Conservation (phyloP, 2,888 invertebrate species). For the Tupiocoris notatus region DNA sequence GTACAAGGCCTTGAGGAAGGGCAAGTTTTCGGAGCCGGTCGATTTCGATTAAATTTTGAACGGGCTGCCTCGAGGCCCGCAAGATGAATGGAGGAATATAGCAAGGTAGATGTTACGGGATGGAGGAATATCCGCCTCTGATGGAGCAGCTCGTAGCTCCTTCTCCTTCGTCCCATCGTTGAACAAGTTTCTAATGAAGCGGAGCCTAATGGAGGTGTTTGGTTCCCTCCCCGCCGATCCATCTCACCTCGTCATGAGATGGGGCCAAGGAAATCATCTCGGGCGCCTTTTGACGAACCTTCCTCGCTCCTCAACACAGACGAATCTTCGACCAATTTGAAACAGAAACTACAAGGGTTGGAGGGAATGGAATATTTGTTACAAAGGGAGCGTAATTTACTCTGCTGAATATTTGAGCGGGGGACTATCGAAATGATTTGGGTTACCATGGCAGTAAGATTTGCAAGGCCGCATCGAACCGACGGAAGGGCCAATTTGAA, state of each 20-base stretch:
- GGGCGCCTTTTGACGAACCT: background rate
- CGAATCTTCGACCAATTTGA: background rate
- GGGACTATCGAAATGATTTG: no score
- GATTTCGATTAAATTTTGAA: background rate
- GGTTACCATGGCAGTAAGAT: no score
- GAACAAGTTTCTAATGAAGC: background rate
- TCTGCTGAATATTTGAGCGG: background rate
- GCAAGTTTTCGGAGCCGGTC: background rate
- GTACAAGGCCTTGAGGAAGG: background rate
- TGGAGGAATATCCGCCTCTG: background rate
- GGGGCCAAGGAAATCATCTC: background rate
- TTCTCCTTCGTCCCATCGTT: background rate
- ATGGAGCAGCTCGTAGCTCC: background rate
- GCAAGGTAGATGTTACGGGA: background rate
- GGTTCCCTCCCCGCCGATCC: background rate
- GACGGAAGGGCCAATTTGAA: no score
- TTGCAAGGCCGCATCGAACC: no score
- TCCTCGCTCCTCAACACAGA: background rate
- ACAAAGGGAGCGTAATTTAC: background rate
- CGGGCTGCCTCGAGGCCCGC: background rate
- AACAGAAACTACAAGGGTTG: no score
- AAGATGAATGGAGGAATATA: background rate
- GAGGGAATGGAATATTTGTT: background rate
- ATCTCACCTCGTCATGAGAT: background rate
- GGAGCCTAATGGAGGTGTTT: background rate